Evolutionary conservation across 2,888 invertebrate species (phyloP).

Genomic region (Dione juno): DNA sequence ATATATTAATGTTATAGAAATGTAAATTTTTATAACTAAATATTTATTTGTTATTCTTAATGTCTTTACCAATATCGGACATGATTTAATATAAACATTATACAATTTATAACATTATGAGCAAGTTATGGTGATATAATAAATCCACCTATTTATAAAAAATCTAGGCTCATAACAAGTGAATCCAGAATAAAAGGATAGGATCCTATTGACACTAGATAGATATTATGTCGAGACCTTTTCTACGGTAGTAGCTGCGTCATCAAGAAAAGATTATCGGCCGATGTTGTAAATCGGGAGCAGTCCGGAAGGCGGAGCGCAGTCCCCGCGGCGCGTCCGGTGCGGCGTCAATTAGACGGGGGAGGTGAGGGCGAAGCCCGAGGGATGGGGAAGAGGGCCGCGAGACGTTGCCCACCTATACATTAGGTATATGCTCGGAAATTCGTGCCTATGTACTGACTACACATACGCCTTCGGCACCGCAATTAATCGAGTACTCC

Average conservation of each 20-base stretch:
- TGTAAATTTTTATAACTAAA: too few species aligned
- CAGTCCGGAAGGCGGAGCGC: slow-evolving; percentile 68
- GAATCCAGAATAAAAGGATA: slow-evolving; percentile 27
- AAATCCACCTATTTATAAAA: not conserved
- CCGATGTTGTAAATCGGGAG: slow-evolving; percentile 75
- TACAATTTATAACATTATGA: too few species aligned
- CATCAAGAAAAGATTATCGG: slow-evolving; percentile 82
- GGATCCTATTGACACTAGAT: slow-evolving; percentile 36
- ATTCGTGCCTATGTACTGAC: slow-evolving; percentile 70
- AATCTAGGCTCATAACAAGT: slow-evolving; percentile 25
- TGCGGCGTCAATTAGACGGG: slow-evolving; percentile 80
- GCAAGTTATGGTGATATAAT: too few species aligned
- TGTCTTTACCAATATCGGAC: too few species aligned
- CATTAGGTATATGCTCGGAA: slow-evolving; percentile 72
- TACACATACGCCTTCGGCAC: slow-evolving; percentile 62
- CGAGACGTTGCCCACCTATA: slow-evolving; percentile 62
- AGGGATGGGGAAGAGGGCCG: slow-evolving; percentile 55
- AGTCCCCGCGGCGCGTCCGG: slow-evolving; percentile 73
- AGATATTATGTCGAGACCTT: slow-evolving; percentile 38
- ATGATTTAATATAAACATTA: too few species aligned
- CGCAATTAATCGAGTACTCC: slow-evolving; percentile 70
- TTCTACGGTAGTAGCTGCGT: slow-evolving; percentile 50
- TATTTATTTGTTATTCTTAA: not conserved
- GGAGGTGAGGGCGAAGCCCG: slow-evolving; percentile 55
- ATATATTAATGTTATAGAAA: not conserved